A percentile compares a stretch with the other conserved stretches of the same genome.
These are phyloP conservation scores for Gari tellinella DNA, from an alignment of 2,888 invertebrate species.

Conservation along the genomic window DNA sequence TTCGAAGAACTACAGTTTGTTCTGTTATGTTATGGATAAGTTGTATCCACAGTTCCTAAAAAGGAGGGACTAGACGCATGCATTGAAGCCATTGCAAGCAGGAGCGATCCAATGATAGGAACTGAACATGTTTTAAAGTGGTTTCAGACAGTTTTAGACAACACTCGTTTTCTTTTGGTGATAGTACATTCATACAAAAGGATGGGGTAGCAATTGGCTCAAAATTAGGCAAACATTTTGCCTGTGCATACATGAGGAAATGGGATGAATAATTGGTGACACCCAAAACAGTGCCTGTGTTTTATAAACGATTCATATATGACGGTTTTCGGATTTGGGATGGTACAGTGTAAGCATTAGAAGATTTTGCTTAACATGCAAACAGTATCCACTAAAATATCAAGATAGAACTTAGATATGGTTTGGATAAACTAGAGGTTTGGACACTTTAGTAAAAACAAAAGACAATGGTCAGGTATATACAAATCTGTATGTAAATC, in stretches of 20 bases:
- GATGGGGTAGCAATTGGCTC: slow-evolving; percentile 15
- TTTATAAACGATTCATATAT: slow-evolving; percentile 16
- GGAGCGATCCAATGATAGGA: too few species aligned
- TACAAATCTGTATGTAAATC: neutral
- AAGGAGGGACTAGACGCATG: too few species aligned
- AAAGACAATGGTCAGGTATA: too few species aligned
- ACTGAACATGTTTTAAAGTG: too few species aligned
- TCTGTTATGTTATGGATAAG: too few species aligned
- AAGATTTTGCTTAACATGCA: neutral
- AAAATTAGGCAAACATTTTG: slow-evolving; percentile 10
- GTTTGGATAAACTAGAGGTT: neutral
- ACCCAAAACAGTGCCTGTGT: neutral
- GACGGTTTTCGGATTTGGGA: slow-evolving; percentile 17
- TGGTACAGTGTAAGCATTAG: neutral
- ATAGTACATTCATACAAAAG: neutral
- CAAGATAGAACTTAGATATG: slow-evolving; percentile 10
- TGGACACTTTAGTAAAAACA: slow-evolving; percentile 16
- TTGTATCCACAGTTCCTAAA: too few species aligned
- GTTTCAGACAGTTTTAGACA: too few species aligned
- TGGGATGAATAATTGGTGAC: slow-evolving; percentile 6
- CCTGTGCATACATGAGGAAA: slow-evolving; percentile 13
- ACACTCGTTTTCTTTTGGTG: too few species aligned
- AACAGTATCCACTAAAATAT: slow-evolving; percentile 7
- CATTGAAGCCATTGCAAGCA: too few species aligned
- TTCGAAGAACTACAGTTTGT: too few species aligned